Conservation (phyloP, 2,888 invertebrate genomes). For the Theristus sp. region DNA sequence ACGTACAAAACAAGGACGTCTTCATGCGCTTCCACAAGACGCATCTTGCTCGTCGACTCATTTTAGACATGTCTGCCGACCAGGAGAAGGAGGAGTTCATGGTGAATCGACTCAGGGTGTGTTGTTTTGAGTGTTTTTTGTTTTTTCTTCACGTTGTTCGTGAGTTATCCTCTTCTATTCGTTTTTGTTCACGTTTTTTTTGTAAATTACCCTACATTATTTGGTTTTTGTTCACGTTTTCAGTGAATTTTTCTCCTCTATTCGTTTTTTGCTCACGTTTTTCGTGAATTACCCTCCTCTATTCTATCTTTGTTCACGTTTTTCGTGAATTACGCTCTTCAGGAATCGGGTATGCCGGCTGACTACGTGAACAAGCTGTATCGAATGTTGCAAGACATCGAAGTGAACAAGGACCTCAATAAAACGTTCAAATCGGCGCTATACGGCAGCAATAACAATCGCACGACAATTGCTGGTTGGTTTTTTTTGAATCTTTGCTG, state of each 20-base stretch:
- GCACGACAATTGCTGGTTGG: slow-evolving; percentile 5
- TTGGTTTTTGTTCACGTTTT: too few relatives aligned
- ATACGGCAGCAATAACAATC: slow-evolving; percentile 5
- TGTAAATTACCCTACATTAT: too few relatives aligned
- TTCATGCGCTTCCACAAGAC: slow-evolving; percentile 99
- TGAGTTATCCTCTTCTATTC: too few relatives aligned
- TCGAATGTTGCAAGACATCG: slow-evolving; percentile 80
- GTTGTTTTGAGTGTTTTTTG: too few relatives aligned
- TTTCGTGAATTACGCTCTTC: too few relatives aligned
- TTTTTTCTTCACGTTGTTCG: too few relatives aligned
- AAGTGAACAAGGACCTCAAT: slow-evolving; percentile 89
- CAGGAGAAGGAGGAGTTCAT: slow-evolving; percentile 98
- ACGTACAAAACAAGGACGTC: slow-evolving; percentile 97
- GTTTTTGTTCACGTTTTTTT: too few relatives aligned
- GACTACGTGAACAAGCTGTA: slow-evolving; percentile 96
- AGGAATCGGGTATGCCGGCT: slow-evolving; percentile 97
- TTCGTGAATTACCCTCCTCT: too few relatives aligned
- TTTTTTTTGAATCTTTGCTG: too few relatives aligned
- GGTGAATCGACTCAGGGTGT: slow-evolving; percentile 65
- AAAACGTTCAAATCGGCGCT: slow-evolving; percentile 51
- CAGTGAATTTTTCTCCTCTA: too few relatives aligned
- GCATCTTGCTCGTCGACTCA: slow-evolving; percentile 79
- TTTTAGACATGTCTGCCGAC: slow-evolving; percentile 92
- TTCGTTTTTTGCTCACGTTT: too few relatives aligned
- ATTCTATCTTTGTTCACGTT: too few relatives aligned